Evolutionary conservation across 2,797 vertebrate species (phyloP).

Genomic region (Thaleichthys pacificus): DNA sequence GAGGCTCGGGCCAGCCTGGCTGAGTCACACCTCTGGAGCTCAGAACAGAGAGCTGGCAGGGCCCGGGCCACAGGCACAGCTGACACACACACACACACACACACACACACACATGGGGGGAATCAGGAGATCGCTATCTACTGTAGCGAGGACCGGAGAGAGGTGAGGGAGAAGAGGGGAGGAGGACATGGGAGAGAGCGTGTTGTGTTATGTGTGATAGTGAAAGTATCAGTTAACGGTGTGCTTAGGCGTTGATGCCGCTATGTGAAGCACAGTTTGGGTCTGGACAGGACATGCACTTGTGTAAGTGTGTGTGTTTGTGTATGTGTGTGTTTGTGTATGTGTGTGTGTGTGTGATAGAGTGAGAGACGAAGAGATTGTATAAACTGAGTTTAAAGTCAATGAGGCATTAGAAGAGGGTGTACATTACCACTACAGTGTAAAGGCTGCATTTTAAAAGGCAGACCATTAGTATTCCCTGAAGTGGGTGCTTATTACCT

Average conservation of each 20-base stretch:
- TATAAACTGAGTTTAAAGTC: slow-evolving; percentile 45
- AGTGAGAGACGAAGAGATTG: slow-evolving; percentile 3
- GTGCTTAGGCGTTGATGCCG: slow-evolving; percentile 5
- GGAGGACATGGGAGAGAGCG: slow-evolving; percentile 14
- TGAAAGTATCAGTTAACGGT: not conserved
- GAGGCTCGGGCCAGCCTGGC: slow-evolving; percentile 42
- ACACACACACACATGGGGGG: slow-evolving; percentile 12
- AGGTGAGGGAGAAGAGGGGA: slow-evolving; percentile 25
- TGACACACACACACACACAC: slow-evolving; percentile 21
- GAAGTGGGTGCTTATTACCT: slow-evolving; percentile 43
- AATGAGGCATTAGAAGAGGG: slow-evolving; percentile 57
- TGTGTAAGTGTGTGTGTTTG: slow-evolving; percentile 8
- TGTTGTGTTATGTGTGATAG: slow-evolving; percentile 3
- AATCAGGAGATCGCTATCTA: slow-evolving; percentile 51
- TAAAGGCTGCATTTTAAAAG: slow-evolving; percentile 62
- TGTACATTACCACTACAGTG: slow-evolving; percentile 57
- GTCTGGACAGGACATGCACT: not conserved
- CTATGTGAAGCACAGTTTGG: not conserved
- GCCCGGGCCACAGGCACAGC: slow-evolving; percentile 12
- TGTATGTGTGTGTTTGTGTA: not conserved
- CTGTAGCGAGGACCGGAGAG: slow-evolving; percentile 19
- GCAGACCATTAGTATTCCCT: slow-evolving; percentile 58
- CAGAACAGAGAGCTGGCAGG: not conserved
- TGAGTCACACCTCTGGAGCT: slow-evolving; percentile 6
- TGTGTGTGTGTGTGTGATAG: not conserved